Percentiles rank a stretch among this genome's conserved stretches.
Conservation (phyloP, 2,113 vertebrate genomes). For the Pseudorhombus dupliciocellatus region DNA sequence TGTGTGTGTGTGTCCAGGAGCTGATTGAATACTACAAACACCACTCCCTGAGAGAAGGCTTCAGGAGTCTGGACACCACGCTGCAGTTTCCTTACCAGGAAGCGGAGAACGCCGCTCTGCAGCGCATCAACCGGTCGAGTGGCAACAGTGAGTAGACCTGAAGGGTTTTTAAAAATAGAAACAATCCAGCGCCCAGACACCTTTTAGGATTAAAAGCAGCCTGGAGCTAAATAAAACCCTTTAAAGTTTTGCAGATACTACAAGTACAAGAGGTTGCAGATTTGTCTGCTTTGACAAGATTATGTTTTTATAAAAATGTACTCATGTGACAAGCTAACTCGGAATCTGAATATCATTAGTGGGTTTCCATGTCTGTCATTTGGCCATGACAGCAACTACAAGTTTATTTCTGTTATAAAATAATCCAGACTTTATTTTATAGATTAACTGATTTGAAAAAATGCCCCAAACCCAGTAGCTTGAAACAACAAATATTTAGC, state of each 20-base stretch:
- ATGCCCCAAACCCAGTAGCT: neutral
- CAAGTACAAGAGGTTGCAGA: no score
- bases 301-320: neutral
- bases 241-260: neutral
- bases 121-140: slow-evolving; percentile 79
- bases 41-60: slow-evolving; percentile 95
- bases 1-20: slow-evolving; percentile 81
- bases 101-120: slow-evolving; percentile 83
- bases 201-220: neutral
- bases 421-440: neutral
- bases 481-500: neutral
- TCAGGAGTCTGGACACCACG: slow-evolving; percentile 93
- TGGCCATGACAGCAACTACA: neutral
- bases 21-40: slow-evolving; percentile 96
- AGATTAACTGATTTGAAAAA: neutral
- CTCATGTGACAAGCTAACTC: no score
- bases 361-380: neutral
- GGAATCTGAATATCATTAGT: neutral
- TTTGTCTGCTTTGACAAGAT: no score
- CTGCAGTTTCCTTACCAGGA: slow-evolving; percentile 93
- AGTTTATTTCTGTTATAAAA: neutral
- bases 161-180: neutral
- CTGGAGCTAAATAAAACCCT: neutral
- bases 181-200: neutral
- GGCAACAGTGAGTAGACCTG: slow-evolving; percentile 86